Conservation (phyloP, 1,140 invertebrate genomes). For the Drosophila pandora region DNA sequence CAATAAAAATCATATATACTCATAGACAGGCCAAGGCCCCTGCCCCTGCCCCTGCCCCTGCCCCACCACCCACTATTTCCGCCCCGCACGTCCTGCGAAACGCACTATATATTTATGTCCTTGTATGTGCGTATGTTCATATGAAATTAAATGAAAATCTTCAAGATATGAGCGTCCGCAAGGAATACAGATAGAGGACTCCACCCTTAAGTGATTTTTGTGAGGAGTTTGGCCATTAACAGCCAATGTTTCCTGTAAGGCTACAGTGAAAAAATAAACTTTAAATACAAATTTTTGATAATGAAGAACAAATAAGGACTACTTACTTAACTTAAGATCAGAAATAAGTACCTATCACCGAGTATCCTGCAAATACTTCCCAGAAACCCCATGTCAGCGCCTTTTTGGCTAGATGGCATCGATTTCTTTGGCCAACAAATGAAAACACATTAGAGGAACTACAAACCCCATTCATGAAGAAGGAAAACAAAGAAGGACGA, state of each 20-base stretch:
- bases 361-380: slow-evolving; percentile 10
- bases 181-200: slow-evolving; percentile 10
- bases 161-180: slow-evolving; percentile 69
- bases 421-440: slow-evolving; percentile 65
- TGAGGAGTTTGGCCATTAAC: slow-evolving; percentile 3
- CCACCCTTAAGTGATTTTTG: slow-evolving; percentile 6
- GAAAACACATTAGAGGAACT: slow-evolving; percentile 67
- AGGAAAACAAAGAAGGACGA: neutral
- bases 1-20: slow-evolving; percentile 81
- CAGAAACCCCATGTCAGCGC: slow-evolving; percentile 24
- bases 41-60: too few relatives aligned
- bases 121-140: slow-evolving; percentile 30
- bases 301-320: too few relatives aligned
- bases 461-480: slow-evolving; percentile 40
- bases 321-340: neutral
- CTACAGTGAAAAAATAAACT: neutral
- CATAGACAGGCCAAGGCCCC: slow-evolving; percentile 7
- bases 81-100: slow-evolving; percentile 4
- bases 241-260: slow-evolving; percentile 11
- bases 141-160: slow-evolving; percentile 54
- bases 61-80: slow-evolving; percentile 1
- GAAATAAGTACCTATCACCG: neutral
- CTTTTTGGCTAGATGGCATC: slow-evolving; percentile 47
- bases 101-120: slow-evolving; percentile 7
- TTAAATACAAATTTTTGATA: neutral